Base-by-base conservation (phyloP, 2,113 vertebrate genomes). In the Misgurnus anguillicaudatus region DNA sequence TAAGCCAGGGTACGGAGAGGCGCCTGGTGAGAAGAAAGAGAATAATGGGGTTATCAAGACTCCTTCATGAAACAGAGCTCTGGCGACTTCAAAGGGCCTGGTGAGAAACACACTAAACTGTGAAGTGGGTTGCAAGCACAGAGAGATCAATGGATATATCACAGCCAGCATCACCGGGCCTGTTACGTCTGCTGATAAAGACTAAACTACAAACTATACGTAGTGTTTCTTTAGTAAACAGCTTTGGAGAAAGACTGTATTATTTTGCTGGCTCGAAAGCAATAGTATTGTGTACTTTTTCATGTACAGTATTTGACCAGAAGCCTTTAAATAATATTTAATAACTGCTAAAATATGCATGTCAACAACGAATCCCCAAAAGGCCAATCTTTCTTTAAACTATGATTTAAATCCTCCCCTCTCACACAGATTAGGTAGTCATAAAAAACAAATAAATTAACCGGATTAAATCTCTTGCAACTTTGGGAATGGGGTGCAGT, bases 1-100 rank as follows among this genome's bases (percentile, higher is more conserved):
- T 63, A 98, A 91, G 0, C 96, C 96, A 0, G 96, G 96, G 87
- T 98, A 98, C 0, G 96, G 96, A 5, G 96, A 97, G 60, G 95
- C 96, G 80, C 96, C 96, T 98, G 86, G 4, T 51, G 75, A 68
- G 73, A 48, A 69, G 51, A 79, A 57, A 70, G 36, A 76, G 38
- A 65, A 69, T n/a, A 21, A 60, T 38, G 71, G 51, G 47, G 39
- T 84, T 62, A 82, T 85, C 63, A 78, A 78, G 69, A 77, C 64
- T 81, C 76, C 57, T 84, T 38, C 62, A 71, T 80, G 69, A 66
- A 70, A 42, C 69, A 70, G 68, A 80, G 47, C n/a, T 47, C 45
- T 31, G 73, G 63, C 39, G 62, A 78, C 75, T 84, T 82, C 70
- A 82, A 82, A 85, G 68, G 45, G 47, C 10, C 47, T 41, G 57